Conservation (phyloP, 2,888 invertebrate genomes). For the Eugnorisma glareosa region DNA sequence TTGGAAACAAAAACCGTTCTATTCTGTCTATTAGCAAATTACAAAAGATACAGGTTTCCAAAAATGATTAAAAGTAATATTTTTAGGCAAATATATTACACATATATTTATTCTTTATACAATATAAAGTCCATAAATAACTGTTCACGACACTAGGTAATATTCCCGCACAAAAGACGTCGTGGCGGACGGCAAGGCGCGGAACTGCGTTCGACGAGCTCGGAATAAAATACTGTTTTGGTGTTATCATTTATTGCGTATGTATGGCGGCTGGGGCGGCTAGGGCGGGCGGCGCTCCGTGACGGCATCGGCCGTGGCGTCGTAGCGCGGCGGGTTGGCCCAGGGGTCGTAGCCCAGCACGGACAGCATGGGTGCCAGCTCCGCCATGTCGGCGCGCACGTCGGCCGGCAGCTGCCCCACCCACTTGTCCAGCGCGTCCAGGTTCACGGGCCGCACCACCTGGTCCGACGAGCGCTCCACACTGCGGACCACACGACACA, state of each 20-base stretch:
- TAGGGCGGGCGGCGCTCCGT: slow-evolving; percentile 65
- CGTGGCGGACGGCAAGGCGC: background rate
- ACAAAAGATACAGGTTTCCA: background rate
- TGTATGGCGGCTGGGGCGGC: slow-evolving; percentile 44
- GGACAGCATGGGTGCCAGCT: slow-evolving; percentile 98
- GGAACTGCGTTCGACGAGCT: slow-evolving; percentile 88
- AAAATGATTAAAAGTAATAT: slow-evolving; percentile 22
- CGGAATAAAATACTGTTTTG: slow-evolving; percentile 76
- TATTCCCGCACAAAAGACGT: slow-evolving; percentile 1
- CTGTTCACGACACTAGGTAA: slow-evolving; percentile 25
- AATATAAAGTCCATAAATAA: slow-evolving; percentile 34
- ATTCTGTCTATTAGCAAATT: background rate
- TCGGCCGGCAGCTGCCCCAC: slow-evolving; percentile 97
- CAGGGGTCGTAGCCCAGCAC: slow-evolving; percentile 98
- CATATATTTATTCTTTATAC: slow-evolving; percentile 39
- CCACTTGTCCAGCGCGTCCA: slow-evolving; percentile 98
- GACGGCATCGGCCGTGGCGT: slow-evolving; percentile 89
- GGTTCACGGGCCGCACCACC: slow-evolving; percentile 99
- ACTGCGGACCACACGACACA: slow-evolving; percentile 87
- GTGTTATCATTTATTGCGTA: slow-evolving; percentile 50
- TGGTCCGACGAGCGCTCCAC: slow-evolving; percentile 99
- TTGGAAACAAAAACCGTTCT: too few relatives aligned
- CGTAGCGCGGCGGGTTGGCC: slow-evolving; percentile 98
- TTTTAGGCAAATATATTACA: slow-evolving; percentile 25
- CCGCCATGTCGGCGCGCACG: slow-evolving; percentile 97